phyloP scores from a whole-genome alignment of 2,797 vertebrate species.

The Phaenicophaeus curvirostris region DNA sequence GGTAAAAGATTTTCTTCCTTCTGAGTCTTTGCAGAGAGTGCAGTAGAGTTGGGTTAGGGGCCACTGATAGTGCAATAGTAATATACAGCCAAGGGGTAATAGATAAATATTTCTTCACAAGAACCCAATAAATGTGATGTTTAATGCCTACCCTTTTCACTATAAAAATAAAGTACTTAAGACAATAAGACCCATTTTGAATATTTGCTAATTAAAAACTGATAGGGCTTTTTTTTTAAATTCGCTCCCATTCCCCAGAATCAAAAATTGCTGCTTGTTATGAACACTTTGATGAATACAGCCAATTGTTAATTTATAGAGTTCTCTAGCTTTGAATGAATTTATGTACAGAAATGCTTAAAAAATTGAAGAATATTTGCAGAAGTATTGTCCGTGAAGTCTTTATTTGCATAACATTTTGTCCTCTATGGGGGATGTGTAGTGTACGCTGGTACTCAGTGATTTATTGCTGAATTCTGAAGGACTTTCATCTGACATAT shows the following conservation, averaged over 20 bases:
- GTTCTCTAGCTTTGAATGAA: not conserved
- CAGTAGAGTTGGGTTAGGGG: not conserved
- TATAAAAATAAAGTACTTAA: not conserved
- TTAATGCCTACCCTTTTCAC: not conserved
- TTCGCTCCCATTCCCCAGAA: not conserved
- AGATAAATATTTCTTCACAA: not conserved
- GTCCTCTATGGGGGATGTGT: not conserved
- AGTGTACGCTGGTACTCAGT: not conserved
- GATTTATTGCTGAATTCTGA: slow-evolving; percentile 33
- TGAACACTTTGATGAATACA: not conserved
- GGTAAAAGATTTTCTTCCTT: not conserved
- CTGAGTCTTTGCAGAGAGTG: accelerated
- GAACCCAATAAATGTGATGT: not conserved
- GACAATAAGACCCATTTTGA: not conserved
- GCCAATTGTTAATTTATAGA: not conserved
- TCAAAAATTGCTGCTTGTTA: not conserved
- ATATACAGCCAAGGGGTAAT: not conserved
- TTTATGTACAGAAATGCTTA: not conserved
- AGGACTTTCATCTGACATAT: not conserved
- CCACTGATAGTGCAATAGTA: not conserved
- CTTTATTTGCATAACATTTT: not conserved
- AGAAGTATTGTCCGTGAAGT: not conserved
- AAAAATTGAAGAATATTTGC: not conserved
- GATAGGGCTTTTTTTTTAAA: not conserved
- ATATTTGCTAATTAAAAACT: not conserved